Evolutionary conservation across 2,113 vertebrate species (phyloP).

Genomic region (Tragelaphus imberbis): DNA sequence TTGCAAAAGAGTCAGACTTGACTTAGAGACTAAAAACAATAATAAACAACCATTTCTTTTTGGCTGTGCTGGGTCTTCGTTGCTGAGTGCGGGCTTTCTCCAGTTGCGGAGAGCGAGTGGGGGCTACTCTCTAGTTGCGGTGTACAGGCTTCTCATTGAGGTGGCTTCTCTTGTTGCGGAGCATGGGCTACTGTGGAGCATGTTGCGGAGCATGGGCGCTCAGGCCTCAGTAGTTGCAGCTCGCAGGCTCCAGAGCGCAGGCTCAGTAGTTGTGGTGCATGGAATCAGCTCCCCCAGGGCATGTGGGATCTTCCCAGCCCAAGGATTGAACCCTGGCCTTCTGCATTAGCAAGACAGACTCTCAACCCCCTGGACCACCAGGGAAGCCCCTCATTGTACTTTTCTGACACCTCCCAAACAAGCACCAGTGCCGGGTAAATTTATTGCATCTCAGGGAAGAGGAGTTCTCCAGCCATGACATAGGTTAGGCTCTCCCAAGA

Average conservation of each 20-base stretch:
- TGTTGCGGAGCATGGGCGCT: background rate
- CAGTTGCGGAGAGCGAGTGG: background rate
- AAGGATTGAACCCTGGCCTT: background rate
- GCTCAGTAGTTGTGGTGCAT: background rate
- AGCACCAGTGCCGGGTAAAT: accelerated
- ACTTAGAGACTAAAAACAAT: background rate
- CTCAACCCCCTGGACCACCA: background rate
- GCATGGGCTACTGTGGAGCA: too few species aligned
- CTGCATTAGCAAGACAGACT: background rate
- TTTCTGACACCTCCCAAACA: background rate
- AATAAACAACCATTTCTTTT: background rate
- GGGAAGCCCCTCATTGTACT: background rate
- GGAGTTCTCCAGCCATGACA: accelerated
- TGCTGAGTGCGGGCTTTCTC: background rate
- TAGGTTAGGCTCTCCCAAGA: background rate
- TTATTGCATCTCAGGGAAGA: accelerated
- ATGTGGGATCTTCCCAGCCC: background rate
- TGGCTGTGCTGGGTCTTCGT: background rate
- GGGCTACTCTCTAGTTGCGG: background rate
- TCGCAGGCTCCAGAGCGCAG: background rate
- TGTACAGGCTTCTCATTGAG: background rate
- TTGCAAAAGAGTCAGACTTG: background rate
- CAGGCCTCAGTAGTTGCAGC: background rate
- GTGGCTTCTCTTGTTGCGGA: background rate
- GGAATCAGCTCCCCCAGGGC: background rate